Evolutionary conservation across 2,113 vertebrate species (phyloP), one percentile per base, ranked within the genome.

Genomic region (Mus spicilegus): DNA sequence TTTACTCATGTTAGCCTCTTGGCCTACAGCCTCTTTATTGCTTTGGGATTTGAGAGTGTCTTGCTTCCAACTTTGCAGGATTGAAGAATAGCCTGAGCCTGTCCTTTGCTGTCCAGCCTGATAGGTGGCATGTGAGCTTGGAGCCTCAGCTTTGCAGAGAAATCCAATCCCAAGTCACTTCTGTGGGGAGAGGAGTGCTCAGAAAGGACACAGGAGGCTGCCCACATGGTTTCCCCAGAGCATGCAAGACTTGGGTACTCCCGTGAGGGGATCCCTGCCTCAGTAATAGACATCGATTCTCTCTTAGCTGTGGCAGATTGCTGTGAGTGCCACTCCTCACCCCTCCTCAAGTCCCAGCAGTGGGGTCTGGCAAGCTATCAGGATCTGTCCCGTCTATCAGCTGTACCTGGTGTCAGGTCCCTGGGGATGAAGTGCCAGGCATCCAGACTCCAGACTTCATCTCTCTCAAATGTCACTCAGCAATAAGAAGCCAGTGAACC

Each of bases 381-480:
- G 13, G 69, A 88, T 56, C 69, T 56, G 26, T 42, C 39, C 70
- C 1, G 1, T 28, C 39, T 42, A 9, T 24, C 30, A 36, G 28
- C 73, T 49, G 88, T 16, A 19, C 26, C 4, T 7, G 24, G 13
- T 10, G 33, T 46, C 72, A 67, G 70, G 72, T 49, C 26, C 49
- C 24, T 17, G 42, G 49, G 5, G 16, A 73, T 42, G 26, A 56
- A 61, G 16, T 30, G 87, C 42, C 16, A 8, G n/a, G 24, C 39
- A 14, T 20, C 12, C 16, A 2, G 58, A 26, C 1, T 51, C 80
- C 72, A 56, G 28, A 19, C 90, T 70, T 56, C 33, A 36, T 65
- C 39, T 77, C 65, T n/a, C 2, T 54, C 13, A 0, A 0, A 22
- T 0, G 5, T 42, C 42, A 7, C 36, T 78, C 26, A 28, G 78